These are phyloP conservation scores for Unio delphinus DNA, from an alignment of 2,888 invertebrate species.

Conservation along the genomic window DNA sequence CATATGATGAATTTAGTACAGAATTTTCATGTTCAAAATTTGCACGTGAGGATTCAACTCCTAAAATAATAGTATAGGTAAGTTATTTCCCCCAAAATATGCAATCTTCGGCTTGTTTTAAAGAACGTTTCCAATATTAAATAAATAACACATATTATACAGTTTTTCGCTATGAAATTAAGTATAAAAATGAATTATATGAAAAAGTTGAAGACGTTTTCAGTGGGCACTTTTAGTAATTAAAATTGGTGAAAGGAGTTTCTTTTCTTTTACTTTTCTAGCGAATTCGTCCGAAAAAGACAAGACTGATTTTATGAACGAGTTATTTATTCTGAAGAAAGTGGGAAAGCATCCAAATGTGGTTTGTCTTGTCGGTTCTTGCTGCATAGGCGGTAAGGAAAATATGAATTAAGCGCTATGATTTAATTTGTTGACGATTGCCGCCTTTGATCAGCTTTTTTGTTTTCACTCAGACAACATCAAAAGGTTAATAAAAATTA, in stretches of 20 bases:
- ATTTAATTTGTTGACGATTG: neutral
- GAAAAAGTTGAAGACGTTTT: too few relatives aligned
- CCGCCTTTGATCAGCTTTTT: neutral
- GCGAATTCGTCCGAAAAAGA: conserved; percentile 62
- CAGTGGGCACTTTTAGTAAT: too few relatives aligned
- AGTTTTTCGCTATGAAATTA: too few relatives aligned
- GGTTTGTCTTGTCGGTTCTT: conserved; percentile 62
- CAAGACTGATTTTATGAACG: conserved; percentile 63
- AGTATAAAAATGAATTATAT: too few relatives aligned
- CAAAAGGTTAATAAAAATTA: neutral
- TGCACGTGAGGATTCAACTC: too few relatives aligned
- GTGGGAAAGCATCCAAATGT: conserved; percentile 63
- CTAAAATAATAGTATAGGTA: too few relatives aligned
- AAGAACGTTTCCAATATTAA: too few relatives aligned
- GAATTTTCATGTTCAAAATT: too few relatives aligned
- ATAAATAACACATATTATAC: too few relatives aligned
- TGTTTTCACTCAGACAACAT: neutral
- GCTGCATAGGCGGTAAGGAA: conserved; percentile 57
- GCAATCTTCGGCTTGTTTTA: too few relatives aligned
- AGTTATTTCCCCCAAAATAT: too few relatives aligned
- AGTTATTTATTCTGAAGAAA: conserved; percentile 58
- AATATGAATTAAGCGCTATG: neutral
- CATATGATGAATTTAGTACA: neutral
- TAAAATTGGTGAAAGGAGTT: too few relatives aligned
- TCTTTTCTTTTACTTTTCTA: conserved; percentile 15